phyloP scores from a whole-genome alignment of 2,797 vertebrate genomes.

The Muraenolepis orangiensis region DNA sequence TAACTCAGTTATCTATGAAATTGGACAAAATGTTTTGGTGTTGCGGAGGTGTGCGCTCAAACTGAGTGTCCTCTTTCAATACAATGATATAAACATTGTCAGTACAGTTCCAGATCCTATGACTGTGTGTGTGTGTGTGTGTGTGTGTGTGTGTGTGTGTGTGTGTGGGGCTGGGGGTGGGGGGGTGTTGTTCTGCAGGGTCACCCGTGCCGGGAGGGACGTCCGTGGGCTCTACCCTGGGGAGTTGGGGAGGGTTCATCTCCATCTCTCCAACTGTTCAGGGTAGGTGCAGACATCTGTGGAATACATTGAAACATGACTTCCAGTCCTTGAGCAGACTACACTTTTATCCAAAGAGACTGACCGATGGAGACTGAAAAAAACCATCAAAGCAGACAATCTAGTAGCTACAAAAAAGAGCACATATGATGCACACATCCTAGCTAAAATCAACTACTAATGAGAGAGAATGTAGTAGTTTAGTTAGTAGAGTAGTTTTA shows the following conservation, averaged over 20 bases:
- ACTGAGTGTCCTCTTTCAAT: no score
- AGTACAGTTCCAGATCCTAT: not conserved
- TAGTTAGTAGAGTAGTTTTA: not conserved
- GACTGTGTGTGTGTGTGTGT: not conserved
- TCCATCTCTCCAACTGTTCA: not conserved
- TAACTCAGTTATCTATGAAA: no score
- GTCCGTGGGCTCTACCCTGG: constrained; percentile 61
- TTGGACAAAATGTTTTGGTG: no score
- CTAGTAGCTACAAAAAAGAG: not conserved
- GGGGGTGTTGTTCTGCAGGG: not conserved
- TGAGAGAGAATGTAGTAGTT: no score
- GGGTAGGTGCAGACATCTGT: not conserved
- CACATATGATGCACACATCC: not conserved
- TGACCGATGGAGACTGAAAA: not conserved
- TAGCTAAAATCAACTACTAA: not conserved
- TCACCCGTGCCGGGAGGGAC: constrained; percentile 45
- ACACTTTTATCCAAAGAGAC: not conserved
- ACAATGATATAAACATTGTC: not conserved
- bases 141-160: not conserved
- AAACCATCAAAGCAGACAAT: not conserved
- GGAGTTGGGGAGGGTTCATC: constrained; percentile 54
- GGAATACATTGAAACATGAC: not conserved
- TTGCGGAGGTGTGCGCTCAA: no score
- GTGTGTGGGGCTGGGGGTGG: not conserved
- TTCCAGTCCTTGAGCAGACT: not conserved